Evolutionary conservation across 2,888 invertebrate genomes (phyloP), one percentile per base, ranked within the genome.

Genomic region (Fragum whitleyi): DNA sequence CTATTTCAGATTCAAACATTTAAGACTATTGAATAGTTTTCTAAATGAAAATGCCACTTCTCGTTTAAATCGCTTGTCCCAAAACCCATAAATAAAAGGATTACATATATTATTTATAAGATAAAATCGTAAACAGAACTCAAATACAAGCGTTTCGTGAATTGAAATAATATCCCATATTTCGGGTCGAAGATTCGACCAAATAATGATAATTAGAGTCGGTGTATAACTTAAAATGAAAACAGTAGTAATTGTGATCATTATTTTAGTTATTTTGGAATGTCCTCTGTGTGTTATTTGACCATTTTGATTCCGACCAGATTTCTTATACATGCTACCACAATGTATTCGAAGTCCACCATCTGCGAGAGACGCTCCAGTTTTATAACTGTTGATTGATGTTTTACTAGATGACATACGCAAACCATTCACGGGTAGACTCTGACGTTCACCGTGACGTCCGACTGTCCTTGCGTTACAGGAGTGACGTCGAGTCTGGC

Each of bases 71-170:
- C 84, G 75, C 55, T 79, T 79, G 61, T 88, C 86, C 79, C 85
- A 83, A 57, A 88, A 86, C 32, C 86, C 85, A 74, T 88, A 86
- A 21, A 88, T 86, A 39, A 88, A 80, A 0, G 88, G 88, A 51
- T 88, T 88, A n/a, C 81, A 84, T 32, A 88, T 78, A 47, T 82
- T 88, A 55, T 86, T 86, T 2, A 88, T 65, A 0, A 88, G 68
- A 70, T 88, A 86, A 32, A 81, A 77, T 29, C 80, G 29, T n/a
- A 85, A 68, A 26, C 80, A 76, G 26, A 85, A 82, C 39, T 85
- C 85, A 65, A 77, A 82, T 0, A 73, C 21, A 16, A 82, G 57
- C 5, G 82, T 81, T 32, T 80, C 70, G 9, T 53, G 19, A 19
- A 71, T 53, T 1, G 59, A 42, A 53, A 85, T 73, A 7, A 67